Evolutionary conservation across 1,140 invertebrate genomes (phyloP), one percentile per base, ranked within the genome.

Genomic region (Oryctes rhinoceros): DNA sequence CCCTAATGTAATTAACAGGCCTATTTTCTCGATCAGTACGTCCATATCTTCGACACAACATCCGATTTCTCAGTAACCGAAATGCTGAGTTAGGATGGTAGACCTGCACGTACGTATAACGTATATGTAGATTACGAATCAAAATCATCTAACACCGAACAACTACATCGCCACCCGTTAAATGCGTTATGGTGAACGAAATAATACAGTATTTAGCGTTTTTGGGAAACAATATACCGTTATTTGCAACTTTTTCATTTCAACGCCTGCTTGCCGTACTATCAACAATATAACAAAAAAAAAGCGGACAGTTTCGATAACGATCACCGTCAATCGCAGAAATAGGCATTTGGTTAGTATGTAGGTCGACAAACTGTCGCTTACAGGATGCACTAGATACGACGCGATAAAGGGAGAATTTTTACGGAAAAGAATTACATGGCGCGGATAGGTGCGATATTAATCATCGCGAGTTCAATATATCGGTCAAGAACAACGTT

Each of bases 81-180:
- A 71, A 65, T 39, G 78, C 39, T 65, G 49, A 65, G 78, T 47
- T 44, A 65, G 47, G 59, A 79, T 39, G 39, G 62, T 30, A 79
- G 20, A 79, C 65, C 24, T 35, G 30, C 49, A 6, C 49, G 39
- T 10, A 59, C 7, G 18, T n/a, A 44, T 30, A 30, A 30, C 24
- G 24, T 30, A 2, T 30, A 59, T 18, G 53, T 18, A 6, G 5
- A 59, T 15, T 59, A 6, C 53, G 53, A 44, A 59, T 59, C 15
- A 15, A 15, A 59, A 59, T 7, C 13, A 53, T 15, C n/a, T 3
- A 59, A 59, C 53, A 18, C 53, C n/a, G 6, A 59, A 59, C 3
- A 6, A 18, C 15, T 59, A 59, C 9, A 44, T 44, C 39, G 5
- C 39, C 39, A 44, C 3, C 39, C 5, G 2, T 30, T 2, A 30